These are phyloP conservation scores for Osmoderma eremita DNA, from an alignment of 2,888 invertebrate species.

Conservation along the genomic window DNA sequence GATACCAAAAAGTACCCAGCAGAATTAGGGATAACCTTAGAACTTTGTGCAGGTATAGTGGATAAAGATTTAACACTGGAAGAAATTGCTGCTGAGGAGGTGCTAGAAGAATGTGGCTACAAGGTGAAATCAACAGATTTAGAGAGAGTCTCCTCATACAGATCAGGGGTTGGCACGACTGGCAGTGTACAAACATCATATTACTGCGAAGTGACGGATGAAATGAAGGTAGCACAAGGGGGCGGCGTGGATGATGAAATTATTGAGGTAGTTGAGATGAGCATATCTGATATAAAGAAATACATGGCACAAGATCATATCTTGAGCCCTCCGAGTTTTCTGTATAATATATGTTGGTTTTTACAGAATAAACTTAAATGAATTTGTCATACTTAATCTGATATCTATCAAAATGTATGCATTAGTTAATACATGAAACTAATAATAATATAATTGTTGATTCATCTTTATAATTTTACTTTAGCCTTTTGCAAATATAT, in stretches of 20 bases:
- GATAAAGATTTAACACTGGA: constrained; percentile 78
- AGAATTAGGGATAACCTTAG: constrained; percentile 79
- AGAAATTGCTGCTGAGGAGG: constrained; percentile 85
- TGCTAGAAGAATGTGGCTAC: constrained; percentile 93
- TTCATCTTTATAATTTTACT: background rate
- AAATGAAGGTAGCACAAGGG: constrained; percentile 77
- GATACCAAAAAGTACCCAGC: constrained; percentile 76
- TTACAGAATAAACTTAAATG: constrained; percentile 65
- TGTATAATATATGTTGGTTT: constrained; percentile 85
- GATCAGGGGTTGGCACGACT: constrained; percentile 82
- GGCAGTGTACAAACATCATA: constrained; percentile 84
- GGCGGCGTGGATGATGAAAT: constrained; percentile 89
- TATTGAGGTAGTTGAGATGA: constrained; percentile 90
- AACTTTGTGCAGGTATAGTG: constrained; percentile 92
- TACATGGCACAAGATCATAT: constrained; percentile 69
- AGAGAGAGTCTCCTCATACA: constrained; percentile 74
- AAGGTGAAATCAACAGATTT: constrained; percentile 73
- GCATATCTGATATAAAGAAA: constrained; percentile 74
- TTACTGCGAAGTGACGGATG: constrained; percentile 91
- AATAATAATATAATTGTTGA: background rate
- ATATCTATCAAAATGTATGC: background rate
- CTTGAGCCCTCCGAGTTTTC: constrained; percentile 79
- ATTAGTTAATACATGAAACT: background rate
- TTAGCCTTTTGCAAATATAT: background rate
- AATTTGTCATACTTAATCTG: constrained; percentile 2